phyloP scores from a whole-genome alignment of 2,113 vertebrate species.

The Loxodonta africana region DNA sequence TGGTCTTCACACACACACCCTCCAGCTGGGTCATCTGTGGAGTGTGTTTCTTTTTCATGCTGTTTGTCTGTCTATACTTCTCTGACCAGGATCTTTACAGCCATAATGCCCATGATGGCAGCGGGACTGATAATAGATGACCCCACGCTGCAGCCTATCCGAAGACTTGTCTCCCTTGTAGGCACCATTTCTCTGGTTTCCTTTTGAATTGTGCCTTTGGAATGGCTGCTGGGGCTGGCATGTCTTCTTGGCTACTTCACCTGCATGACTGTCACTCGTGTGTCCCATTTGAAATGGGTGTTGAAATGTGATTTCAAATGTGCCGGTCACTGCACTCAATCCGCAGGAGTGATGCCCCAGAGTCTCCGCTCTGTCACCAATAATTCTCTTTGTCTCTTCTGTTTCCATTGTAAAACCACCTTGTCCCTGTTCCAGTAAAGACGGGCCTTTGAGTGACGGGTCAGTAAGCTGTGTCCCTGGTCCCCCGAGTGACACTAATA shows the following conservation, averaged over 20 bases:
- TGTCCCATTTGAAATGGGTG: constrained; percentile 87
- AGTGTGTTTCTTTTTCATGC: constrained; percentile 75
- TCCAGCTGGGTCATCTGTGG: neutral
- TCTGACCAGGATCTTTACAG: constrained; percentile 98
- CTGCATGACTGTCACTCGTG: constrained; percentile 77
- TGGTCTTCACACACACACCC: neutral
- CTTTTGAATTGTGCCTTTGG: constrained; percentile 75
- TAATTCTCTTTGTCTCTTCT: constrained; percentile 79
- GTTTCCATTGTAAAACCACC: constrained; percentile 79
- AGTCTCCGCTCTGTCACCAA: constrained; percentile 63
- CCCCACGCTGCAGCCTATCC: constrained; percentile 98
- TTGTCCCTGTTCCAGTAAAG: constrained; percentile 75
- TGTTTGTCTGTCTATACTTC: constrained; percentile 91
- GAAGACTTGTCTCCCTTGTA: constrained; percentile 97
- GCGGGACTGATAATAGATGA: constrained; percentile 98
- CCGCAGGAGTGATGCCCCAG: constrained; percentile 24
- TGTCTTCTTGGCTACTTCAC: constrained; percentile 73
- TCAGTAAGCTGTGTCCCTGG: constrained; percentile 73
- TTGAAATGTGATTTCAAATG: constrained; percentile 71
- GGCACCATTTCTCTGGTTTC: constrained; percentile 84
- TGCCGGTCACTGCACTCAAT: constrained; percentile 89
- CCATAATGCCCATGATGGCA: constrained; percentile 99
- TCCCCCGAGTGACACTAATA: constrained; percentile 71
- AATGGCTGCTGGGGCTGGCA: constrained; percentile 61
- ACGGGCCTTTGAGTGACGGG: constrained; percentile 83